Percentiles rank a stretch among this genome's conserved stretches.
Conservation (phyloP, 2,888 invertebrate species). For the Harmothoe impar region DNA sequence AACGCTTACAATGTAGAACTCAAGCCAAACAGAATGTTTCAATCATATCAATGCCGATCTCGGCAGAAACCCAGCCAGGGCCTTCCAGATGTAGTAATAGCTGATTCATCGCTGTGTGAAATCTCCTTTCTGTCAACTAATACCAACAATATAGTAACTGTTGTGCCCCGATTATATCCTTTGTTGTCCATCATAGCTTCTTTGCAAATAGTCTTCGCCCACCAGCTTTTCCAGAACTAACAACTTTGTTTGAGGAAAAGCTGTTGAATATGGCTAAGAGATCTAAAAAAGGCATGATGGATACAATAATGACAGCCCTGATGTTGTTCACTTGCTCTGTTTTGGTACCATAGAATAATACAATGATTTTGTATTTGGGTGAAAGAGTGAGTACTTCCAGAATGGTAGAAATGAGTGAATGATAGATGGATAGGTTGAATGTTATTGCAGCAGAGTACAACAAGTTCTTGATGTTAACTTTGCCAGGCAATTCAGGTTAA, state of each 20-base stretch:
- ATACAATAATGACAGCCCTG: background rate
- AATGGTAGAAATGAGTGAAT: background rate
- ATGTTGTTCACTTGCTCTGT: background rate
- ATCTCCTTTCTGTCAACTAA: background rate
- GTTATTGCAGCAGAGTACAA: background rate
- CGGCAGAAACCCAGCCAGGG: background rate
- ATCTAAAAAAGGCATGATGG: too few relatives aligned
- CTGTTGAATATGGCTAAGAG: too few relatives aligned
- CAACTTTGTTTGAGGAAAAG: too few relatives aligned
- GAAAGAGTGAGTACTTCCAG: background rate
- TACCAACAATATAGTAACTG: too few relatives aligned
- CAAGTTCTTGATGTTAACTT: background rate
- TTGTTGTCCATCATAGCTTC: too few relatives aligned
- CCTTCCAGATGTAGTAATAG: background rate
- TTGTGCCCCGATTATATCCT: too few relatives aligned
- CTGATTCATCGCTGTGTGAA: background rate
- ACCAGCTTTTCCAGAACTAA: too few relatives aligned
- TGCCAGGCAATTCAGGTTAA: background rate
- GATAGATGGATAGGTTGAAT: background rate
- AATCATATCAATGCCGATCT: slow-evolving; percentile 14
- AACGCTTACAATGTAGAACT: background rate
- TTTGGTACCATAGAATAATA: slow-evolving; percentile 20
- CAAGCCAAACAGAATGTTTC: slow-evolving; percentile 3
- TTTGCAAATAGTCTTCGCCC: too few relatives aligned
- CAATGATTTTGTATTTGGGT: slow-evolving; percentile 7